Evolutionary conservation across 2,888 invertebrate species (phyloP).

Genomic region (Polydrusus tereticollis): DNA sequence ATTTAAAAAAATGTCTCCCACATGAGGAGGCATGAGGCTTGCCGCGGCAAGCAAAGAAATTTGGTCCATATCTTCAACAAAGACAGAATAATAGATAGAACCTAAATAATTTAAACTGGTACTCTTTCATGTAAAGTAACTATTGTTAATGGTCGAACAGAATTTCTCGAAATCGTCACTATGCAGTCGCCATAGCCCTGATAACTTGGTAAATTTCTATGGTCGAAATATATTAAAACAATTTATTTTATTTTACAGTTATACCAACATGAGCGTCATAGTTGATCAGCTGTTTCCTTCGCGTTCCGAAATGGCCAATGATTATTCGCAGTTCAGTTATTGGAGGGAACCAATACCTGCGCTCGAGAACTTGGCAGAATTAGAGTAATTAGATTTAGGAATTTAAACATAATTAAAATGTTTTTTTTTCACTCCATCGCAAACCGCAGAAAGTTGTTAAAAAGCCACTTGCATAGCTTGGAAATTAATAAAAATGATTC

Average conservation of each 20-base stretch:
- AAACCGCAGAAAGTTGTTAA: neutral
- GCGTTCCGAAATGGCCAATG: slow-evolving; percentile 75
- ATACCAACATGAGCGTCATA: slow-evolving; percentile 92
- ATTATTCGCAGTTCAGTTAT: slow-evolving; percentile 90
- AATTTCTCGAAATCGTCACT: no score
- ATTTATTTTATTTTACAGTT: slow-evolving; percentile 71
- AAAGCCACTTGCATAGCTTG: neutral
- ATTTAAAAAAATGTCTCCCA: no score
- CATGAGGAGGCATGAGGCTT: no score
- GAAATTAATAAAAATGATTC: neutral
- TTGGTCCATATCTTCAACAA: no score
- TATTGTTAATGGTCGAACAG: no score
- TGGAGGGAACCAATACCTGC: slow-evolving; percentile 91
- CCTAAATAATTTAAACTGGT: no score
- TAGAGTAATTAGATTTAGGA: slow-evolving; percentile 12
- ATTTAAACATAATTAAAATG: neutral
- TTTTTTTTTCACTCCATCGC: neutral
- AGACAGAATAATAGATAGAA: no score
- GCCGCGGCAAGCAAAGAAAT: no score
- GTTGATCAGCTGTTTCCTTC: slow-evolving; percentile 97
- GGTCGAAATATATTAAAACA: neutral
- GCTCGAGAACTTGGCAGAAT: slow-evolving; percentile 60
- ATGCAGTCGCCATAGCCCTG: no score
- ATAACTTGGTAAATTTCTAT: no score
- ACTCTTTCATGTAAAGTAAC: no score